Conservation (phyloP, 2,113 vertebrate species). For the Rissa tridactyla region DNA sequence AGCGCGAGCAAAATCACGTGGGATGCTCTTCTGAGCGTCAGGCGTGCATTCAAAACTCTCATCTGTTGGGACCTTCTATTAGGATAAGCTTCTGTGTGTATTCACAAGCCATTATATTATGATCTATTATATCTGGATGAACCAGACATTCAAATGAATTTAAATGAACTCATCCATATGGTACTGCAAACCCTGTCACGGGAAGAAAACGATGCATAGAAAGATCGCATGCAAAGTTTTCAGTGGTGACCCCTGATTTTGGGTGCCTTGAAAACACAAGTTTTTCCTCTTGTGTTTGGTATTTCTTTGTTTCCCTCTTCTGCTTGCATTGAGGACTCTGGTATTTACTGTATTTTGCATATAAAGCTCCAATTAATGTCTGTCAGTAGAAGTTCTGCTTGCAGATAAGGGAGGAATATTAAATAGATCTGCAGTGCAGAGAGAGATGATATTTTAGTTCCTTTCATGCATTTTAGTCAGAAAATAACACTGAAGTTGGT, state of each 20-base stretch:
- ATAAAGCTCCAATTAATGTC: constrained; percentile 1
- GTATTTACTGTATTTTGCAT: neutral
- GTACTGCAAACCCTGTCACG: neutral
- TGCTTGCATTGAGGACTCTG: neutral
- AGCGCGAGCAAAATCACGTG: neutral
- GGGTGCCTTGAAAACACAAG: neutral
- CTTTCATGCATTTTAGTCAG: neutral
- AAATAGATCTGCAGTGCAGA: constrained; percentile 59
- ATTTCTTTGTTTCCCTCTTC: neutral
- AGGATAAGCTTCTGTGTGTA: neutral
- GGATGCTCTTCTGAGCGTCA: neutral
- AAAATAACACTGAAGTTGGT: constrained; percentile 8
- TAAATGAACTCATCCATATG: neutral
- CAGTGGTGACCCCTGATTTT: neutral
- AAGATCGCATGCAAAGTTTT: neutral
- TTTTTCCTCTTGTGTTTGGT: neutral
- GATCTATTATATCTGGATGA: neutral
- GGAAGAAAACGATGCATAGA: neutral
- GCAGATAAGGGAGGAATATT: constrained; percentile 54
- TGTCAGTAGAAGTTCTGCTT: constrained; percentile 27
- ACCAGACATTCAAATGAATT: neutral
- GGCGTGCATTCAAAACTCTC: neutral
- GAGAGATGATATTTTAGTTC: constrained; percentile 43
- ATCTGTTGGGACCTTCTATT: neutral
- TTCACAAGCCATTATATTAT: neutral